Evolutionary conservation across 1,140 invertebrate species (phyloP), one percentile per base, ranked within the genome.

Genomic region (Apis florea): DNA sequence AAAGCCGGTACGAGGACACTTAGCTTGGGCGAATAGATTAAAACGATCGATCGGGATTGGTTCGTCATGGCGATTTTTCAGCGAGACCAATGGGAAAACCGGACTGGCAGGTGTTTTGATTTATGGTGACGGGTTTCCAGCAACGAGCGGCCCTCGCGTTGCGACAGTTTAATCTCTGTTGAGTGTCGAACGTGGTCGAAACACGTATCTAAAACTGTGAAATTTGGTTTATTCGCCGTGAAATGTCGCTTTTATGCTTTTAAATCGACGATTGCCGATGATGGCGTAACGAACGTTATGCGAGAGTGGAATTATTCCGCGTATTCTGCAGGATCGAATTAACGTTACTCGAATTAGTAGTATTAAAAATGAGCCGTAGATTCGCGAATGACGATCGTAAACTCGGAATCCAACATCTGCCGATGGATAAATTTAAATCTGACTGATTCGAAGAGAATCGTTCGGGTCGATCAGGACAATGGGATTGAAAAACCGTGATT

Each of bases 391-490:
- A 86, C 31, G 21, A 83, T 91, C 89, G 85, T 93, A 92, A 91
- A 92, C 90, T 90, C 89, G 83, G 90, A 90, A 83, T 40, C 24
- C 87, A 92, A 90, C 92, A 91, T 91, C 92, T 93, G 91, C 93
- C 91, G 91, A 93, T 93, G 88, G 90, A 90, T 93, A 93, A 90
- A 91, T 91, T 92, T 93, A 93, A 90, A 84, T 77, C 66, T 88
- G 85, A 88, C 86, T 70, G 40, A 59, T 63, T 19, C 64, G 68
- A 71, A 79, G 77, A 84, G 71, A 76, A 70, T 74, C 72, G 82
- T 82, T 54, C 82, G n/a, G 66, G 61, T n/a, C 53, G 56, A 59
- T 84, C 69, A 80, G 63, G 70, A 87, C 86, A 87, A 87, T 85
- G 70, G 81, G 5, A 40, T 40, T 40, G 31, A 40, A 40, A 40